Evolutionary conservation across 2,888 invertebrate species (phyloP).

Genomic region (Platycheirus rosarum): DNA sequence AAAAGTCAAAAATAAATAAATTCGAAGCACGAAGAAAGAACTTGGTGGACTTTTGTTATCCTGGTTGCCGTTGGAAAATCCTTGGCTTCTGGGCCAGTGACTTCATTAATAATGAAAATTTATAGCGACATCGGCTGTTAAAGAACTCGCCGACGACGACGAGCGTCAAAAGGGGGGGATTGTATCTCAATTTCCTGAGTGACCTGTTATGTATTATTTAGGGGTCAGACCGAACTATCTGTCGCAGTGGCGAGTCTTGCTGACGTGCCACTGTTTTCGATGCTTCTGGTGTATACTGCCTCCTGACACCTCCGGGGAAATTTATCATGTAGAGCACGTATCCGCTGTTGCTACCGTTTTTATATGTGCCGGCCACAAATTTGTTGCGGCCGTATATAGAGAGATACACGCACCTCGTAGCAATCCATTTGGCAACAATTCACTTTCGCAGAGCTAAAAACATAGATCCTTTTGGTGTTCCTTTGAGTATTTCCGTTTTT

Average conservation of each 20-base stretch:
- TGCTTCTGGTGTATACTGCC: slow-evolving; percentile 15
- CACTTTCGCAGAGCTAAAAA: slow-evolving; percentile 10
- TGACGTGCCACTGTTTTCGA: not conserved
- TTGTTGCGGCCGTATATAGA: slow-evolving; percentile 26
- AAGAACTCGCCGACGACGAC: not conserved
- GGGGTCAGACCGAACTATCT: slow-evolving; percentile 38
- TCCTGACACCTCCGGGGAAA: slow-evolving; percentile 19
- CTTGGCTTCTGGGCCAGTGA: slow-evolving; percentile 62
- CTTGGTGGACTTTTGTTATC: not conserved
- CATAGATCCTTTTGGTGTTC: slow-evolving; percentile 25
- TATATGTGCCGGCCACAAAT: slow-evolving; percentile 44
- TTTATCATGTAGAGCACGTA: slow-evolving; percentile 67
- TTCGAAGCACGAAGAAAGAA: slow-evolving; percentile 5
- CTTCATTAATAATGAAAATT: slow-evolving; percentile 71
- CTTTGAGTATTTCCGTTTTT: slow-evolving; percentile 44
- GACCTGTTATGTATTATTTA: slow-evolving; percentile 61
- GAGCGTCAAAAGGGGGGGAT: not conserved
- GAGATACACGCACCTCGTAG: slow-evolving; percentile 49
- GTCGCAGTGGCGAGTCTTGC: slow-evolving; percentile 11
- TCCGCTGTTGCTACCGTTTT: slow-evolving; percentile 49
- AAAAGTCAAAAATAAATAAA: slow-evolving; percentile 10
- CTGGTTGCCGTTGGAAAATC: slow-evolving; percentile 13
- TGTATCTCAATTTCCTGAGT: slow-evolving; percentile 70
- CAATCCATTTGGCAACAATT: slow-evolving; percentile 42
- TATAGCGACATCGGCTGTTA: slow-evolving; percentile 63